Conservation (phyloP, 2,113 vertebrate species). For the Leptobrachium ailaonicum region DNA sequence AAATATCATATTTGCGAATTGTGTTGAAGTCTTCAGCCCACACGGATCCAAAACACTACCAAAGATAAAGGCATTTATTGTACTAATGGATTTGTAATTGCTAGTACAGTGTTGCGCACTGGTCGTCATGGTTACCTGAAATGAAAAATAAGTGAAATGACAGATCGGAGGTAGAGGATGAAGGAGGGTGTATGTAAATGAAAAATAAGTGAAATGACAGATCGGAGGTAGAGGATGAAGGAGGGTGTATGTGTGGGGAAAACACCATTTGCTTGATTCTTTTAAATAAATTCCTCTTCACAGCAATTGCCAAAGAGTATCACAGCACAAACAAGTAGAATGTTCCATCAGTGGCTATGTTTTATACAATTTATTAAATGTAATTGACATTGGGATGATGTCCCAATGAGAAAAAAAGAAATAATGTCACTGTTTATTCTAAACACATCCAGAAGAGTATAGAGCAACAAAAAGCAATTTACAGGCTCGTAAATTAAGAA, state of each 20-base stretch:
- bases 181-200: no score
- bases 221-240: neutral
- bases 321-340: no score
- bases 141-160: constrained; percentile 1
- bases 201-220: neutral
- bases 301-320: no score
- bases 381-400: no score
- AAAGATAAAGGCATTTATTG: constrained; percentile 4
- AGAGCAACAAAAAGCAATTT: no score
- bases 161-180: no score
- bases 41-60: neutral
- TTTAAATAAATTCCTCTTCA: neutral
- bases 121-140: constrained; percentile 6
- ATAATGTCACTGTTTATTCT: no score
- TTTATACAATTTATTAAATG: no score
- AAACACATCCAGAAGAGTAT: no score
- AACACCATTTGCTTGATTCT: neutral
- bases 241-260: neutral
- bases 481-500: no score
- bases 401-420: no score
- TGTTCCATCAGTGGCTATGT: no score
- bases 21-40: constrained; percentile 8
- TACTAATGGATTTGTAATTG: constrained; percentile 13
- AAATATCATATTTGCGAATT: constrained; percentile 11
- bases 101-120: neutral